These are phyloP conservation scores for Sapajus apella DNA, from an alignment of 2,113 vertebrate genomes.

Conservation along the genomic window DNA sequence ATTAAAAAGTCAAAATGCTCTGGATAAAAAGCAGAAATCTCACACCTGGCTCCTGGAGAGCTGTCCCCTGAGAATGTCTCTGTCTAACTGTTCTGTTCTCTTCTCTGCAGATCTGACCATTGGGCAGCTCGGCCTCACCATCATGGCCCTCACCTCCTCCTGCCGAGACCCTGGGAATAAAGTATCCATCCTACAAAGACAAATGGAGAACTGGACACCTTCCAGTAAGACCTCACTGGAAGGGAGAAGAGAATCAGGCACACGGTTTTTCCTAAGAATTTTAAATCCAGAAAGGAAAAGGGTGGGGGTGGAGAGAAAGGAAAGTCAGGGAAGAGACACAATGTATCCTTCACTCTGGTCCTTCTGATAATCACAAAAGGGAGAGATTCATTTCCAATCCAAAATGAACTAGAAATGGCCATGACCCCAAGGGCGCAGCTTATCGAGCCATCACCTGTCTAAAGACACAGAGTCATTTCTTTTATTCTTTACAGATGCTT, in stretches of 20 bases:
- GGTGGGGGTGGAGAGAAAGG: no score
- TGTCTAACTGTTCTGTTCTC: not conserved
- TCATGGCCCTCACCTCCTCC: conserved; percentile 84
- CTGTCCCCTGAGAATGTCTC: not conserved
- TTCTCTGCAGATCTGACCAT: conserved; percentile 72
- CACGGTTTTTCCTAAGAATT: not conserved
- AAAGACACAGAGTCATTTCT: not conserved
- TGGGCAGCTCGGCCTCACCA: conserved; percentile 77
- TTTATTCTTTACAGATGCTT: not conserved
- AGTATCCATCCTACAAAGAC: not conserved
- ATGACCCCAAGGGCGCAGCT: not conserved
- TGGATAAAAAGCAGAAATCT: not conserved
- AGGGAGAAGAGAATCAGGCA: not conserved
- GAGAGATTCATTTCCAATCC: not conserved
- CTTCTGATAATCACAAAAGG: not conserved
- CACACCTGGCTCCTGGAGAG: no score
- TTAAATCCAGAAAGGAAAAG: not conserved
- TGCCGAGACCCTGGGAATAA: conserved; percentile 58
- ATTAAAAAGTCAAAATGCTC: not conserved
- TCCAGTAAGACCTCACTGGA: conserved; percentile 55
- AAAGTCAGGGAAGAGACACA: not conserved
- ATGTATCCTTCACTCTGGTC: not conserved
- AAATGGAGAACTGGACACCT: conserved; percentile 67
- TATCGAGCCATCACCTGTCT: not conserved
- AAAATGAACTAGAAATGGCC: not conserved